These are phyloP conservation scores for pig (Sus scrofa) DNA, from an alignment of 2,113 vertebrate genomes.

Conservation along the genomic window DNA sequence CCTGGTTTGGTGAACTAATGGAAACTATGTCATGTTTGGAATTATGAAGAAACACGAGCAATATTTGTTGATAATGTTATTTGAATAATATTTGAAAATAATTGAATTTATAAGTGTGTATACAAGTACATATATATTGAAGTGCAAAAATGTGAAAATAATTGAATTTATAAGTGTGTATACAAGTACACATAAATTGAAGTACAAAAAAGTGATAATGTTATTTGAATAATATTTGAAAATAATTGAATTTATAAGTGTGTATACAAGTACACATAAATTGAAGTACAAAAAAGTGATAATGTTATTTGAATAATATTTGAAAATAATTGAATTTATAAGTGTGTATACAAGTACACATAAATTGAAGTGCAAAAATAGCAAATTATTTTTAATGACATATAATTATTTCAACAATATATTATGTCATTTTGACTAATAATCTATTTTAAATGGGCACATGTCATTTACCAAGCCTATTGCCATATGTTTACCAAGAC, in stretches of 20 bases:
- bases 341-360: background rate
- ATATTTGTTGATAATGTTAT: background rate
- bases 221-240: slow-evolving; percentile 27
- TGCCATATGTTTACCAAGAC: background rate
- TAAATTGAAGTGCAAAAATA: background rate
- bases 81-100: slow-evolving; percentile 34
- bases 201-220: too few species aligned
- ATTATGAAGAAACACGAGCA: background rate
- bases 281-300: too few species aligned
- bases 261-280: too few species aligned
- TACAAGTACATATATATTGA: background rate
- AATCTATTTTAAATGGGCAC: background rate
- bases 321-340: background rate
- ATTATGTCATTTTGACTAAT: background rate
- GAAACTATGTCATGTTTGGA: background rate
- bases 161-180: too few species aligned
- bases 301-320: slow-evolving; percentile 4
- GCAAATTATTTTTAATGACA: background rate
- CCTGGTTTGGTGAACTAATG: background rate
- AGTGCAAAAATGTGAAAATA: background rate
- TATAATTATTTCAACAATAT: slow-evolving; percentile 10
- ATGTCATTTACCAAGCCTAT: background rate
- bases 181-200: too few species aligned
- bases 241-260: too few species aligned
- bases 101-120: background rate